Base-by-base conservation (phyloP, 2,113 vertebrate genomes). In the Gyps fulvus region DNA sequence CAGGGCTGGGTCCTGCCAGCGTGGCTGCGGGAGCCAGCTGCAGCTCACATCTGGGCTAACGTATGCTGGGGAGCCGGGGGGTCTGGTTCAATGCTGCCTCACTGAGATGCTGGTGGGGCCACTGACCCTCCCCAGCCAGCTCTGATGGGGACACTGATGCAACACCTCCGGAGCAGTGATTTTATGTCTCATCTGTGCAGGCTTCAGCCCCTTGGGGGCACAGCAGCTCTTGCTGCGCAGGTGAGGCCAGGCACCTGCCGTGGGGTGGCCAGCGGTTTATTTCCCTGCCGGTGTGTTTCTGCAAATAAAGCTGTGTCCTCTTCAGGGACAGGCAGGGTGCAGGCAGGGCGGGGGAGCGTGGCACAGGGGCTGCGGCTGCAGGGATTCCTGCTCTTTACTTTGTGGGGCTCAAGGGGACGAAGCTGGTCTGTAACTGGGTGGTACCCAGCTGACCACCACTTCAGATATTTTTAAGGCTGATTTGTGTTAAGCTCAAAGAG, bases 51-150 rank as follows among this genome's bases (percentile, higher is more conserved):
- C 73, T 73, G 82, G 73, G 49, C 16, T 54, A 8, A 40, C 22
- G 10, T 0, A 0, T 25, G 32, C 27, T 55, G n/a, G 49, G 49
- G 18, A 54, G 7, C 47, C 0, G 0, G 18, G 11, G 43, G 27
- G 10, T 54, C 67, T 31, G 29, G 19, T 19, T 73, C 78, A 73
- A 1, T 0, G 3, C n/a, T n/a, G 11, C 31, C 62, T 67, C 0
- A 0, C 38, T 62, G 57, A 49, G 22, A 47, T 0, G 13, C 16
- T 2, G 22, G 23, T 0, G 2, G 49, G 29, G 25, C 20, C 73
- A 34, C 47, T 4, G 16, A 65, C 8, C 29, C 16, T 74, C 7
- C 45, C 32, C 66, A 25, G 55, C 29, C 66, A 89, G 66, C 5
- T 1, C 42, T 43, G 66, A 23, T 40, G 45, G 40, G 34, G 36